Evolutionary conservation across 2,113 vertebrate genomes (phyloP), one percentile per base, ranked within the genome.

Genomic region (Kryptolebias marmoratus): DNA sequence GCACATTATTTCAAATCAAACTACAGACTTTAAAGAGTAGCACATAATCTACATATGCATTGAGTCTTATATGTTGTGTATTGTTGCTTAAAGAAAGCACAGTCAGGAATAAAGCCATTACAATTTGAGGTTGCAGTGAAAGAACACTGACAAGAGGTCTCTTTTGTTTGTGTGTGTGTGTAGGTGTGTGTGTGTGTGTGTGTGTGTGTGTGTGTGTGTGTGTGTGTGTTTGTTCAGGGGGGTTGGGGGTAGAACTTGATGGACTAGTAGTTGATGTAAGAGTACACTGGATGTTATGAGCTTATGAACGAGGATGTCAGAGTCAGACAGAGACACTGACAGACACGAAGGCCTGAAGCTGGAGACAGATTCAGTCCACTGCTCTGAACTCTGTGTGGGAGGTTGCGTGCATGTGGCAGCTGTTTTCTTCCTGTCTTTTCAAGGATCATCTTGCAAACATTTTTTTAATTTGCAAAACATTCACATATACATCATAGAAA

Each of bases 321-420:
- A 54, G 27, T 63, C 49, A 49, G 71, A 52, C 22, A 39, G 42
- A 65, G 47, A 74, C 8, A 15, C 54, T 65, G 71, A 65, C 56
- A 44, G 14, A 49, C 52, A 2, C 32, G 66, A 57, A 28, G 64
- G 27, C 68, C 31, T 12, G 32, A 13, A 52, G 72, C 39, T 65
- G 57, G 44, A 58, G 64, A 74, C 63, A 47, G 56, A 47, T 60
- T 58, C 18, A 65, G 56, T 74, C 28, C 32, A 66, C 27, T 52
- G 32, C 27, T 15, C 47, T 74, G 49, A 58, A 64, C 61, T 6
- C 5, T 30, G 59, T 44, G 52, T 69, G 62, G 49, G 44, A 18
- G 16, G 48, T 58, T 61, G 53, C 22, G 8, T 30, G 16, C 8
- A 16, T 55, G 36, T 45, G 36, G 8, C 7, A 7, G 36, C 36